Percentiles rank a stretch among this genome's conserved stretches.
Conservation (phyloP, 2,113 vertebrate genomes). For the Acanthisitta chloris region DNA sequence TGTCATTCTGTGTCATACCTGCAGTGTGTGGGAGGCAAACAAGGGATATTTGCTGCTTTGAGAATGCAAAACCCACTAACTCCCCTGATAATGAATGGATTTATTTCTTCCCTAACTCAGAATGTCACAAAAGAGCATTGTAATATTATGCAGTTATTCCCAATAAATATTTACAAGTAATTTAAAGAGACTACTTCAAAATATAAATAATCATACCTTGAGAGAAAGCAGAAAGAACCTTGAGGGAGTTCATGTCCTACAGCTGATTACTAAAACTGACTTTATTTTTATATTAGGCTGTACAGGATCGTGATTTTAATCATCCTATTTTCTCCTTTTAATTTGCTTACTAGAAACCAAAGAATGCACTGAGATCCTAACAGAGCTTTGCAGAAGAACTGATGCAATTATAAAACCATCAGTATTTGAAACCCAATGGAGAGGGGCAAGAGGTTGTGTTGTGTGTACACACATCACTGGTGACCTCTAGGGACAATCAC, state of each 20-base stretch:
- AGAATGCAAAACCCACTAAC: not conserved
- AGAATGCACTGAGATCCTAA: not conserved
- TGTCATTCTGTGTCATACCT: not conserved
- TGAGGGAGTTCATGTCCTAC: not conserved
- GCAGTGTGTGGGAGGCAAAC: not conserved
- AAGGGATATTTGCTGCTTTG: not conserved
- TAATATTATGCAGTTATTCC: not conserved
- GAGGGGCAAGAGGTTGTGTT: not conserved
- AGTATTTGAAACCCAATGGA: not conserved
- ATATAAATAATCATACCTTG: not conserved
- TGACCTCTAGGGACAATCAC: not conserved
- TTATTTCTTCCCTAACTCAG: not conserved
- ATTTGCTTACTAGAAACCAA: not conserved
- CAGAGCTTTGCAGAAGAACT: not conserved
- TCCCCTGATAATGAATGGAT: not conserved
- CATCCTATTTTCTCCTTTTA: not conserved
- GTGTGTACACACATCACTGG: rapidly evolving
- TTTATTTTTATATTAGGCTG: not conserved
- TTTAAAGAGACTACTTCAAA: not conserved
- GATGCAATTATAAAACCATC: not conserved
- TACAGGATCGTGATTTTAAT: not conserved
- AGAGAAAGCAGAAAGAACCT: not conserved
- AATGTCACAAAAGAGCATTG: not conserved
- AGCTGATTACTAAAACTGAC: not conserved
- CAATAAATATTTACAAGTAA: not conserved